These are phyloP conservation scores for Tuta absoluta DNA, from an alignment of 2,888 invertebrate genomes.

Conservation along the genomic window DNA sequence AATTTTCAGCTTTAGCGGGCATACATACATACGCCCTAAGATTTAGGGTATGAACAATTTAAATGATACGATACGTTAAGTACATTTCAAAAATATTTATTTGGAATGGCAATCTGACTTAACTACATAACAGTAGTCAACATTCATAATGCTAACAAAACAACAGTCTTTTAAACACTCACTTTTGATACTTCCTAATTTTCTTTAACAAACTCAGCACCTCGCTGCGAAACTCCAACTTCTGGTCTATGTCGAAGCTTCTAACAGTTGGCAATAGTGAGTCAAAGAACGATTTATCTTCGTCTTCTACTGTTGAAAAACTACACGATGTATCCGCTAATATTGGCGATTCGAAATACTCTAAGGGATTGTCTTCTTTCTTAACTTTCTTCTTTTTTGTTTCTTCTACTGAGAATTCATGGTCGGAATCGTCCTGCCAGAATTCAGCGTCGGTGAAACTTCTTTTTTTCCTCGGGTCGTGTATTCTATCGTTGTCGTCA, in stretches of 20 bases:
- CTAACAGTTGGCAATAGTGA: constrained; percentile 65
- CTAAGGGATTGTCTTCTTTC: constrained; percentile 44
- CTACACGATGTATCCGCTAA: constrained; percentile 46
- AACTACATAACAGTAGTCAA: neutral
- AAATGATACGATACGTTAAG: neutral
- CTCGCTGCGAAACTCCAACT: constrained; percentile 64
- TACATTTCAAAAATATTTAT: constrained; percentile 7
- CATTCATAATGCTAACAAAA: neutral
- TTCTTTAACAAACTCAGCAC: constrained; percentile 58
- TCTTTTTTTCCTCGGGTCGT: constrained; percentile 16
- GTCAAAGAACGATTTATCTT: constrained; percentile 68
- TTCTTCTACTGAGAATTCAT: constrained; percentile 47
- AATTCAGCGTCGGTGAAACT: constrained; percentile 39
- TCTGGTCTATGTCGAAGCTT: constrained; percentile 63
- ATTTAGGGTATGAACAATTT: no score
- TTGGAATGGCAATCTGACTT: neutral
- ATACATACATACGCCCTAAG: no score
- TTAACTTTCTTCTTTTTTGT: constrained; percentile 47
- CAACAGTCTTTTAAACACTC: neutral
- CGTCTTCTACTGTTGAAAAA: constrained; percentile 49
- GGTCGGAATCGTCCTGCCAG: constrained; percentile 45
- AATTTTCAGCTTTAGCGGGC: no score
- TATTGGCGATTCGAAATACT: constrained; percentile 54
- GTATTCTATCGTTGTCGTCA: constrained; percentile 24
- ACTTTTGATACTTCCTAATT: constrained; percentile 45